These are phyloP conservation scores for Tympanuchus pallidicinctus DNA, from an alignment of 2,113 vertebrate species.

Conservation along the genomic window DNA sequence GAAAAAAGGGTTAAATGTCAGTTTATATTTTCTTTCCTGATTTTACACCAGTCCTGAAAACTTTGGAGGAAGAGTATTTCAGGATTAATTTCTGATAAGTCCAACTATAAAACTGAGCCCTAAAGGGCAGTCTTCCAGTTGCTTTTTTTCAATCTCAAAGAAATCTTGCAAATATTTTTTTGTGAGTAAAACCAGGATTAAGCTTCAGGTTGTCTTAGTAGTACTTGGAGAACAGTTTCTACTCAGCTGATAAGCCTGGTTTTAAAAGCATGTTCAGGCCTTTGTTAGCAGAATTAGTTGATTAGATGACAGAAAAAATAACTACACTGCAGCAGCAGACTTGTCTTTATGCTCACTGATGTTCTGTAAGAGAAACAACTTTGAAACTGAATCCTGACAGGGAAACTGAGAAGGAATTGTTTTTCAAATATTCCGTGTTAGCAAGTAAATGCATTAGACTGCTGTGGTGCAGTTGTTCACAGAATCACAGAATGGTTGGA, in stretches of 20 bases:
- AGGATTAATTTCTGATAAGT: slow-evolving; percentile 44
- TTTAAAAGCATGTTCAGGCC: neutral
- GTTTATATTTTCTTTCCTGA: neutral
- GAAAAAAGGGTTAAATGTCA: neutral
- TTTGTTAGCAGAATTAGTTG: slow-evolving; percentile 2
- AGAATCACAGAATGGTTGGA: neutral
- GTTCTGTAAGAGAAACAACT: neutral
- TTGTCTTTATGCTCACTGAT: neutral
- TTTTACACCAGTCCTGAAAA: neutral
- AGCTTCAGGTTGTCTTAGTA: slow-evolving; percentile 19
- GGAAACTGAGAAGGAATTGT: neutral
- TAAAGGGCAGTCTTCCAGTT: slow-evolving; percentile 21
- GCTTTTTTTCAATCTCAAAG: slow-evolving; percentile 10
- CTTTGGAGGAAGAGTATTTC: slow-evolving; percentile 5
- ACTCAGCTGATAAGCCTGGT: neutral
- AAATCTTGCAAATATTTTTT: slow-evolving; percentile 23
- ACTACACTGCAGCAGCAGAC: neutral
- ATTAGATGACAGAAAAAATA: slow-evolving; percentile 17
- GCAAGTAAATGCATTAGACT: neutral
- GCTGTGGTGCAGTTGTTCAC: fast-evolving
- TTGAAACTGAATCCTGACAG: neutral
- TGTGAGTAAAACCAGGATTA: slow-evolving; percentile 30
- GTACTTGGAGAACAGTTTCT: neutral
- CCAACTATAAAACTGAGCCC: slow-evolving; percentile 6
- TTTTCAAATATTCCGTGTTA: neutral